A percentile compares a stretch with the other conserved stretches of the same genome.
phyloP scores from a whole-genome alignment of 2,888 invertebrate genomes.

The Spodoptera exigua region DNA sequence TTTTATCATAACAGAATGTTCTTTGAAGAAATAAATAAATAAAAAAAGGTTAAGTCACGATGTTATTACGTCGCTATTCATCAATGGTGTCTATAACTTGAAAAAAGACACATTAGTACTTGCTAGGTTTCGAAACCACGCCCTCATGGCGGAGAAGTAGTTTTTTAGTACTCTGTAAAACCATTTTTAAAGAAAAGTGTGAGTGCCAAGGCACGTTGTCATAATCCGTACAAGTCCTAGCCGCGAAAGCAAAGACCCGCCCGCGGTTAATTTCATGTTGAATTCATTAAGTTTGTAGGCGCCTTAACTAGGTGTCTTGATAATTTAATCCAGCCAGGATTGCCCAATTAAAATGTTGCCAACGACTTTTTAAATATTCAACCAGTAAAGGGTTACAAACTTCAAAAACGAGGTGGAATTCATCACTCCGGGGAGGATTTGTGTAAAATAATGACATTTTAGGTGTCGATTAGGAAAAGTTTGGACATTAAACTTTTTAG shows the following conservation, averaged over 20 bases:
- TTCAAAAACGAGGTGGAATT: constrained; percentile 84
- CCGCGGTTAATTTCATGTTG: constrained; percentile 82
- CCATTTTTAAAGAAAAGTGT: too few relatives aligned
- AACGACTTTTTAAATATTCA: constrained; percentile 89
- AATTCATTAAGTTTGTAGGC: constrained; percentile 87
- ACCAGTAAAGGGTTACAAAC: constrained; percentile 79
- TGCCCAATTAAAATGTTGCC: constrained; percentile 88
- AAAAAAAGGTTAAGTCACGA: too few relatives aligned
- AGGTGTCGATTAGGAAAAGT: constrained; percentile 86
- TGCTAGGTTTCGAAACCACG: too few relatives aligned
- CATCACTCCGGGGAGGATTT: constrained; percentile 83
- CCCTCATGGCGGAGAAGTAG: too few relatives aligned
- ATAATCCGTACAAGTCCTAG: constrained; percentile 53
- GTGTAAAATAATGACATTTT: constrained; percentile 86
- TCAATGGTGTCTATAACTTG: too few relatives aligned
- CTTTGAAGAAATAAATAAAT: too few relatives aligned
- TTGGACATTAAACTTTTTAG: constrained; percentile 71
- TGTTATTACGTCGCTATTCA: too few relatives aligned
- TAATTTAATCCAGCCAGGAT: constrained; percentile 88
- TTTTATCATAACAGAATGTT: too few relatives aligned
- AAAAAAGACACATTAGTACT: too few relatives aligned
- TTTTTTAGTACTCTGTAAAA: too few relatives aligned
- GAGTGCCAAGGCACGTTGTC: constrained; percentile 7
- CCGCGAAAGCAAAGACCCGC: constrained; percentile 45
- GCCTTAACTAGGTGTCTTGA: constrained; percentile 88